Evolutionary conservation across 2,113 vertebrate species (phyloP).

Genomic region (Heterochromis multidens): DNA sequence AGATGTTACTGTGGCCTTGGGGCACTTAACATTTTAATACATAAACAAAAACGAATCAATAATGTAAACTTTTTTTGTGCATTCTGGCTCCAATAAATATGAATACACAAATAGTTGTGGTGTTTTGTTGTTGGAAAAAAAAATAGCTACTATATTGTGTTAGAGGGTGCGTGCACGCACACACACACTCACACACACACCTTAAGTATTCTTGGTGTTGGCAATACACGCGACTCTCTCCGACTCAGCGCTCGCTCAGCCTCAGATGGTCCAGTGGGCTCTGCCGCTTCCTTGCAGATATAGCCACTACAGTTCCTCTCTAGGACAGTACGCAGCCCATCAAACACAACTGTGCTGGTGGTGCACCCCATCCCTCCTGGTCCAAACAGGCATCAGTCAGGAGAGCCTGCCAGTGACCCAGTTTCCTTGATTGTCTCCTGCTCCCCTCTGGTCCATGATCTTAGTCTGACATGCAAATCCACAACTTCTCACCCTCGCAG

Average conservation of each 20-base stretch:
- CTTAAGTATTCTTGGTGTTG: conserved; percentile 79
- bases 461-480: conserved; percentile 25
- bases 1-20: background rate
- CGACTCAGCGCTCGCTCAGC: conserved; percentile 79
- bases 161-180: background rate
- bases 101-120: background rate
- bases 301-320: conserved; percentile 94
- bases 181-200: conserved; percentile 35
- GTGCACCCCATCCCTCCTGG: conserved; percentile 91
- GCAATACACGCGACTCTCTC: conserved; percentile 84
- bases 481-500: conserved; percentile 8
- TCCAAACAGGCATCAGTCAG: conserved; percentile 76
- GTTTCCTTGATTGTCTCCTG: conserved; percentile 35
- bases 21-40: background rate
- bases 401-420: conserved; percentile 51
- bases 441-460: conserved; percentile 49
- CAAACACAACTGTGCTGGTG: conserved; percentile 89
- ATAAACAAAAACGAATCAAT: background rate
- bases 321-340: conserved; percentile 89
- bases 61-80: background rate
- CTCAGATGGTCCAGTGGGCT: conserved; percentile 83
- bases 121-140: background rate
- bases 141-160: background rate
- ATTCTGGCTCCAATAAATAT: background rate
- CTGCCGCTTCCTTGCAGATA: conserved; percentile 86